These are phyloP conservation scores for Baronia brevicornis DNA, from an alignment of 2,888 invertebrate genomes.

Conservation along the genomic window DNA sequence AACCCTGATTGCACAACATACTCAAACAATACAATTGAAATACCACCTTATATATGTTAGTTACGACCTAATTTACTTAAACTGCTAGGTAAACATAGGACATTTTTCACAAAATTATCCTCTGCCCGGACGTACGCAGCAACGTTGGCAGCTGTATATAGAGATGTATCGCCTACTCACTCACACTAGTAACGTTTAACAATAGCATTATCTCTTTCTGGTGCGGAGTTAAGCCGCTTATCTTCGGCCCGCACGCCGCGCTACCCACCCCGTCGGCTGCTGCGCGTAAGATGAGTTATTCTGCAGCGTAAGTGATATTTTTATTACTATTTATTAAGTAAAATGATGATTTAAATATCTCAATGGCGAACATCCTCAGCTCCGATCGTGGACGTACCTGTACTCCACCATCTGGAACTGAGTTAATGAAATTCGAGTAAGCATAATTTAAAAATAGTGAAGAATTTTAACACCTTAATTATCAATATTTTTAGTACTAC, in stretches of 20 bases:
- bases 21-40: constrained; percentile 20
- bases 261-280: constrained; percentile 53
- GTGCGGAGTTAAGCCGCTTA: constrained; percentile 73
- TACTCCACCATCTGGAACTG: too few species aligned
- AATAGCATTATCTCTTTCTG: constrained; percentile 40
- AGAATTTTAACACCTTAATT: too few species aligned
- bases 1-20: constrained; percentile 25
- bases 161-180: constrained; percentile 42
- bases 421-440: too few species aligned
- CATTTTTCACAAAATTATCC: constrained; percentile 32
- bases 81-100: constrained; percentile 22
- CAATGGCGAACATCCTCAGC: too few species aligned
- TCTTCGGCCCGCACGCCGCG: constrained; percentile 69
- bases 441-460: too few species aligned
- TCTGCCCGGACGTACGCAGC: constrained; percentile 49
- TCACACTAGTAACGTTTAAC: constrained; percentile 21
- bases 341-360: too few species aligned
- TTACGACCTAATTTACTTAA: too few species aligned
- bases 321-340: too few species aligned
- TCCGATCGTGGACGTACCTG: too few species aligned
- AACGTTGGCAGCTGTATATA: constrained; percentile 65
- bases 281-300: constrained; percentile 57
- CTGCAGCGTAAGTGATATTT: constrained; percentile 43
- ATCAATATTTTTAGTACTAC: too few species aligned
- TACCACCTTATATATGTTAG: constrained; percentile 11